These are phyloP conservation scores for Caenorhabditis briggsae DNA, from an alignment of 1,140 invertebrate species.

Conservation along the genomic window DNA sequence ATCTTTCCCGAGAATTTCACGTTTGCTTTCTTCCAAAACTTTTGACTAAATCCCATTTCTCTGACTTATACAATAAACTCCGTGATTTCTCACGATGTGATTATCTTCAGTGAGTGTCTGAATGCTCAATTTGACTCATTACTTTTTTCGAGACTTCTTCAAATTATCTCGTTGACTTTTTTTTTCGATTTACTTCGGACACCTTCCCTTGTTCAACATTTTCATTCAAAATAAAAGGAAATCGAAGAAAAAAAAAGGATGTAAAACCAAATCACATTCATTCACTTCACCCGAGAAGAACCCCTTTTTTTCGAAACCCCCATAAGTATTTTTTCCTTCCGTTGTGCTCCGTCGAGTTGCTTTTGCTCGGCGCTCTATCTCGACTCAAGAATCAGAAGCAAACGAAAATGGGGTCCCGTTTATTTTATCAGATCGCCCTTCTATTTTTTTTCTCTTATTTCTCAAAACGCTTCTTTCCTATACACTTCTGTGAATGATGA, in stretches of 20 bases:
- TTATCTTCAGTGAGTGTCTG: slow-evolving; percentile 24
- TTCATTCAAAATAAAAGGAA: slow-evolving; percentile 26
- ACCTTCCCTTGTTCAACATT: not conserved
- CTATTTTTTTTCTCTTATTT: slow-evolving; percentile 29
- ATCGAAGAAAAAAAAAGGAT: not conserved
- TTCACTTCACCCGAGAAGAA: slow-evolving; percentile 3
- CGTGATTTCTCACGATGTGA: not conserved
- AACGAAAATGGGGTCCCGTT: not conserved
- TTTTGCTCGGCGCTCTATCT: slow-evolving; percentile 29
- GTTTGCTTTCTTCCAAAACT: too few relatives aligned
- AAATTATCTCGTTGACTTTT: not conserved
- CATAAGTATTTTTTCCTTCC: slow-evolving; percentile 53
- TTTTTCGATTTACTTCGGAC: not conserved
- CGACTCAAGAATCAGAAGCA: slow-evolving; percentile 18
- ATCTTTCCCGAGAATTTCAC: too few relatives aligned
- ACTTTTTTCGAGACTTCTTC: slow-evolving; percentile 3
- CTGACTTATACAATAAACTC: not conserved
- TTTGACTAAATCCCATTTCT: not conserved
- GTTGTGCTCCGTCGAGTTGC: slow-evolving; percentile 40
- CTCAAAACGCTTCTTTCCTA: slow-evolving; percentile 9
- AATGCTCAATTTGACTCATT: slow-evolving; percentile 27
- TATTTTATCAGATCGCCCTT: slow-evolving; percentile 50
- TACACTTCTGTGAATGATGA: slow-evolving; percentile 10
- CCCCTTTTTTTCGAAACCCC: not conserved
- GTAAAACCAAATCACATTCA: slow-evolving; percentile 50